A percentile compares a stretch with the other conserved stretches of the same genome.
Conservation (phyloP, 1,140 invertebrate genomes). For the Glossosoma conforme region DNA sequence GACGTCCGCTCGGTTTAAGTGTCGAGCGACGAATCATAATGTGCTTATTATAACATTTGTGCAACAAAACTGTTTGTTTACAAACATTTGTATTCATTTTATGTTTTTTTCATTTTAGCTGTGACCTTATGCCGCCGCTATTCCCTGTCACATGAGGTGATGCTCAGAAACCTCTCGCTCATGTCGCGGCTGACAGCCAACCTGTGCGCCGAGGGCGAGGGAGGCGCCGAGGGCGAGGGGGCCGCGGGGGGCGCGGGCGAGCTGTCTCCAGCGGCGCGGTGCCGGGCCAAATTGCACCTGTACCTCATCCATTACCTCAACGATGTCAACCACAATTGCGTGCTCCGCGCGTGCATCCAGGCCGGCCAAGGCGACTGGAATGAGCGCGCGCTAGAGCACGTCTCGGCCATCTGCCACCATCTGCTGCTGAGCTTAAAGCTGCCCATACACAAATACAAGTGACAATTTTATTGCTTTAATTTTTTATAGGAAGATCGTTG, state of each 20-base stretch:
- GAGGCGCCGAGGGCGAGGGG: constrained; percentile 47
- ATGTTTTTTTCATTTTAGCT: constrained; percentile 20
- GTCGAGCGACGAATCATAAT: no score
- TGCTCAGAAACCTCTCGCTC: constrained; percentile 39
- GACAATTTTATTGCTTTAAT: constrained; percentile 13
- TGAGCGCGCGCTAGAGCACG: constrained; percentile 54
- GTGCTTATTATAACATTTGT: background rate
- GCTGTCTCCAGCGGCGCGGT: constrained; percentile 37
- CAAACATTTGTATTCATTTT: constrained; percentile 3
- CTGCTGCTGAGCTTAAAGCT: constrained; percentile 69
- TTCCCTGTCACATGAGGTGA: constrained; percentile 20
- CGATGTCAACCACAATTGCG: constrained; percentile 52
- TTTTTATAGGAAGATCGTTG: background rate
- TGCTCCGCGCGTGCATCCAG: constrained; percentile 56
- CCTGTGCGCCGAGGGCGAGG: constrained; percentile 44
- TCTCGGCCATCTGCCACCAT: constrained; percentile 75
- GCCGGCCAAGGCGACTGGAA: constrained; percentile 57
- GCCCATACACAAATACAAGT: constrained; percentile 71
- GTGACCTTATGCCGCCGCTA: constrained; percentile 6
- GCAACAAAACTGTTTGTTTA: background rate
- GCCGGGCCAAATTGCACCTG: constrained; percentile 40
- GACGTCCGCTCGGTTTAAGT: no score
- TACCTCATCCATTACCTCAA: constrained; percentile 56
- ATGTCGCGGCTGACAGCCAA: constrained; percentile 45
- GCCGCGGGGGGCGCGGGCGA: constrained; percentile 50